Conservation (phyloP, 2,888 invertebrate species). For the Gortyna flavago region DNA sequence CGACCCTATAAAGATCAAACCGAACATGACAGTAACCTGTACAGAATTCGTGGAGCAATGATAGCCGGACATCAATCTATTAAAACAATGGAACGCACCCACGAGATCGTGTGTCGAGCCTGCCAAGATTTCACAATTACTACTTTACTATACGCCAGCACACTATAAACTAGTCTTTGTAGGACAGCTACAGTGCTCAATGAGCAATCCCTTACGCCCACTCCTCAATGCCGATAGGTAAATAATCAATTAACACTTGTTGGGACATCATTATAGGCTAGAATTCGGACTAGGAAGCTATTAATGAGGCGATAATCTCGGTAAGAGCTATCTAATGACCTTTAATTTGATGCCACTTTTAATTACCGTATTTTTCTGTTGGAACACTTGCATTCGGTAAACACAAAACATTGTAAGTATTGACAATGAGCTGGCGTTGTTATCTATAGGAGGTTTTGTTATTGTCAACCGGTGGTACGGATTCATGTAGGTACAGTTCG, state of each 20-base stretch:
- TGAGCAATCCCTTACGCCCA: slow-evolving; percentile 65
- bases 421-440: slow-evolving; percentile 19
- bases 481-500: slow-evolving; percentile 42
- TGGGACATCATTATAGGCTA: slow-evolving; percentile 43
- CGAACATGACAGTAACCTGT: slow-evolving; percentile 59
- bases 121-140: slow-evolving; percentile 75
- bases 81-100: slow-evolving; percentile 47
- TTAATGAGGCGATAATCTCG: slow-evolving; percentile 10
- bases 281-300: slow-evolving; percentile 19
- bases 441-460: slow-evolving; percentile 15
- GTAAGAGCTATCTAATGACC: slow-evolving; percentile 19
- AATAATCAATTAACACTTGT: slow-evolving; percentile 58
- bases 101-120: slow-evolving; percentile 30
- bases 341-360: slow-evolving; percentile 6
- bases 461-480: slow-evolving; percentile 25
- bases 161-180: slow-evolving; percentile 43
- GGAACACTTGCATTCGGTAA: slow-evolving; percentile 12
- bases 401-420: slow-evolving; percentile 16
- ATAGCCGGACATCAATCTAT: slow-evolving; percentile 66
- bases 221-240: slow-evolving; percentile 54
- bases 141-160: slow-evolving; percentile 50
- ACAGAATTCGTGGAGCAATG: slow-evolving; percentile 48
- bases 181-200: slow-evolving; percentile 56
- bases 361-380: slow-evolving; percentile 9
- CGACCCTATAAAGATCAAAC: slow-evolving; percentile 7